Evolutionary conservation across 2,113 vertebrate genomes (phyloP).

Genomic region (Clarias macrocephalus): DNA sequence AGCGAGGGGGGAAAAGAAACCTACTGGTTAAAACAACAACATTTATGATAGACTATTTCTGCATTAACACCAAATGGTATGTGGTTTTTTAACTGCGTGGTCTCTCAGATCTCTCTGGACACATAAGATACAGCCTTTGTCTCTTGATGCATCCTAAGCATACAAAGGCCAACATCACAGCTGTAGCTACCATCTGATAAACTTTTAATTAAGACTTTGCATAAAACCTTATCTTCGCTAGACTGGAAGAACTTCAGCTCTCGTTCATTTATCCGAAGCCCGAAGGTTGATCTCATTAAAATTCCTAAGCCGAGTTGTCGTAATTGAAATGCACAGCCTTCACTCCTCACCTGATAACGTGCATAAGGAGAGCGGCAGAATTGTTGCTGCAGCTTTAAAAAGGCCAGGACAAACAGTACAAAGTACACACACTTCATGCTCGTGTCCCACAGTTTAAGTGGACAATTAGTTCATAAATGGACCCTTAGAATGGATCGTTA

Average conservation of each 20-base stretch:
- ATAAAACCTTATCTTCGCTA: slow-evolving; percentile 52
- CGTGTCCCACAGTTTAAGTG: slow-evolving; percentile 25
- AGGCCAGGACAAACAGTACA: slow-evolving; percentile 15
- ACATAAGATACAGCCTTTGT: background rate
- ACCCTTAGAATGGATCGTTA: background rate
- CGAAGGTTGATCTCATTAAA: slow-evolving; percentile 50
- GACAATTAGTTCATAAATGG: background rate
- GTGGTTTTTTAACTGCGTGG: background rate
- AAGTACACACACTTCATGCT: background rate
- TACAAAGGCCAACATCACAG: slow-evolving; percentile 23
- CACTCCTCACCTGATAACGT: slow-evolving; percentile 17
- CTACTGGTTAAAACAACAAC: no score
- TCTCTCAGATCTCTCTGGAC: background rate
- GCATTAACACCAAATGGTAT: background rate
- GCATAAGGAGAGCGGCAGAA: slow-evolving; percentile 1
- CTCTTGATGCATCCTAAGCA: background rate
- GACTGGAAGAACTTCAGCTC: slow-evolving; percentile 37
- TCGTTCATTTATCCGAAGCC: slow-evolving; percentile 39
- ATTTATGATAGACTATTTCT: no score
- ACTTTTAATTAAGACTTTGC: slow-evolving; percentile 59
- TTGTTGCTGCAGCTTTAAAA: slow-evolving; percentile 5
- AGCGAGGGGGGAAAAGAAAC: background rate
- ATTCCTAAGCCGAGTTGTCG: slow-evolving; percentile 28
- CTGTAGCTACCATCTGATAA: slow-evolving; percentile 41
- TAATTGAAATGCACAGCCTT: slow-evolving; percentile 26